Evolutionary conservation across 1,140 invertebrate species (phyloP).

Genomic region (Bombus pascuorum): DNA sequence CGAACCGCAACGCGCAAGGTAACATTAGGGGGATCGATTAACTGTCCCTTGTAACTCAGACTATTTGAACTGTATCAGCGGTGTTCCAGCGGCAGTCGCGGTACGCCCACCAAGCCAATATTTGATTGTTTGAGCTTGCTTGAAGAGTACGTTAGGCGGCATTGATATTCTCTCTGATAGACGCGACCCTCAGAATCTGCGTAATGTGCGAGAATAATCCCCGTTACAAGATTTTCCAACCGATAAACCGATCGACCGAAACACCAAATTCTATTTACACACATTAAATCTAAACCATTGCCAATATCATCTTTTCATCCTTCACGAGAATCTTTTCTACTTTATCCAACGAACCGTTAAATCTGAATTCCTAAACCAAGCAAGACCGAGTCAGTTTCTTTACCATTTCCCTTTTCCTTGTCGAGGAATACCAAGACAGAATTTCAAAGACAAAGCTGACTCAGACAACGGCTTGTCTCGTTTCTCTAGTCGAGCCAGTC

Average conservation of each 20-base stretch:
- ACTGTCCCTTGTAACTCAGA: slow-evolving; percentile 41
- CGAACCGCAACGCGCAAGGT: neutral
- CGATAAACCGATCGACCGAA: neutral
- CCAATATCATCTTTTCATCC: neutral
- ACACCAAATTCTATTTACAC: neutral
- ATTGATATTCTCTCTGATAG: slow-evolving; percentile 24
- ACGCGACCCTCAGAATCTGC: neutral
- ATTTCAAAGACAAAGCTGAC: slow-evolving; percentile 18
- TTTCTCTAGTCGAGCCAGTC: neutral
- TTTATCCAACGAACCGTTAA: neutral
- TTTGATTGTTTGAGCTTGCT: slow-evolving; percentile 44
- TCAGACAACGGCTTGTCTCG: slow-evolving; percentile 26
- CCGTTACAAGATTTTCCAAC: no score
- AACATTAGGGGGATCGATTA: slow-evolving; percentile 39
- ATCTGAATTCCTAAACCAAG: neutral
- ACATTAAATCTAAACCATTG: neutral
- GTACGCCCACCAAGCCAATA: slow-evolving; percentile 31
- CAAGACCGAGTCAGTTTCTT: neutral
- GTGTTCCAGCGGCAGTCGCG: slow-evolving; percentile 42
- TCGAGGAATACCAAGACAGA: neutral
- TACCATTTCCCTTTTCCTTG: no score
- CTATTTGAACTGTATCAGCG: slow-evolving; percentile 52
- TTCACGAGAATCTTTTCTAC: neutral
- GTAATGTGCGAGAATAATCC: neutral
- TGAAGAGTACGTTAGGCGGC: slow-evolving; percentile 36